Percentiles rank a stretch among this genome's conserved stretches.
These are phyloP conservation scores for Psilopogon haemacephalus DNA, from an alignment of 2,113 vertebrate genomes.

Conservation along the genomic window DNA sequence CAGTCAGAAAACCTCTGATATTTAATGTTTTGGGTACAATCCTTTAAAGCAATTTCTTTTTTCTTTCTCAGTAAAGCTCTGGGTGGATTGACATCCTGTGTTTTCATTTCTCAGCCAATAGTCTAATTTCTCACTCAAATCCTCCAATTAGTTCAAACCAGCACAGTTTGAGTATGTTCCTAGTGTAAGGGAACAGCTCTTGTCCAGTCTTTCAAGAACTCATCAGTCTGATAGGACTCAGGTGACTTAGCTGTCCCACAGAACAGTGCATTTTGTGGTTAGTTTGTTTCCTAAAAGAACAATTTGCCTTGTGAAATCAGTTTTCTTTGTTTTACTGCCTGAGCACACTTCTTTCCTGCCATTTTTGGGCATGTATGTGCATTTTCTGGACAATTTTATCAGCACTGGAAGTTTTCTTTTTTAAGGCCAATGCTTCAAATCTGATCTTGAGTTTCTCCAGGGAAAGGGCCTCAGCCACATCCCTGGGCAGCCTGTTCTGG, in stretches of 20 bases:
- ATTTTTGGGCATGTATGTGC: fast-evolving
- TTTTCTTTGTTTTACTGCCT: not conserved
- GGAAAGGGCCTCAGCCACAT: no score
- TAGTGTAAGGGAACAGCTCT: not conserved
- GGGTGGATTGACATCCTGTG: no score
- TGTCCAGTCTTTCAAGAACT: not conserved
- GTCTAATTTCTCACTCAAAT: no score
- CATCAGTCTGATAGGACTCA: not conserved
- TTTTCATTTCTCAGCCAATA: no score
- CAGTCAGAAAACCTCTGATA: no score
- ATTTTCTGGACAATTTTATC: not conserved
- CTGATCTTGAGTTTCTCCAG: no score
- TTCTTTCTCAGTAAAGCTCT: no score
- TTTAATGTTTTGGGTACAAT: no score
- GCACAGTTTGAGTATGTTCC: not conserved
- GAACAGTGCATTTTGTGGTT: not conserved
- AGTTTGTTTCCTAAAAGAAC: not conserved
- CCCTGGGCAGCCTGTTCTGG: no score
- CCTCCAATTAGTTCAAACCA: no score
- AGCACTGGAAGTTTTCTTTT: not conserved
- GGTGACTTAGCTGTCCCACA: not conserved
- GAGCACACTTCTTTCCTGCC: not conserved
- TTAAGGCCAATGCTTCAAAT: not conserved
- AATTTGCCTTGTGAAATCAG: not conserved
- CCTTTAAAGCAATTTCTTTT: no score